Base-by-base conservation (phyloP, 2,888 invertebrate species). In the Yponomeuta evonymella region DNA sequence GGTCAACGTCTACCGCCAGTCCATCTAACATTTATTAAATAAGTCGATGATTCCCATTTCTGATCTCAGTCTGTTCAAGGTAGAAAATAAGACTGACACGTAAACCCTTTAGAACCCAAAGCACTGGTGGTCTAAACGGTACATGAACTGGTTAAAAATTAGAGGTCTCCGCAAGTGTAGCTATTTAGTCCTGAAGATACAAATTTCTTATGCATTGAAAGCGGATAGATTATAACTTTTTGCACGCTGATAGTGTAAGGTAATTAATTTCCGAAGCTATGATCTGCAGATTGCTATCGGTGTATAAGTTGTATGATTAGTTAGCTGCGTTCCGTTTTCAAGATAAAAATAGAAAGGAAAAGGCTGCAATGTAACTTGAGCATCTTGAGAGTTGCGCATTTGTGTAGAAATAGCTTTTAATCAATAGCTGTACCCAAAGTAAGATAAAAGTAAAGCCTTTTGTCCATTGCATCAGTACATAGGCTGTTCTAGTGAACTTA, bases 221-320 rank as follows among this genome's bases (percentile, higher is more conserved):
- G 48, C 51, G 29, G 68, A 68, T 48, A 68, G 68, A 48, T 68
- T 48, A 43, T 36, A 67, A 33, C 33, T 67, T 67, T 67, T 67
- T 67, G 67, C 43, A 65, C 12, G 43, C 51, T 15, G 51, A 58
- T 58, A 58, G 51, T n/a, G 36, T n/a, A 43, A 36, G 43, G 67
- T 43, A 36, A 36, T 68, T 51, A 68, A 68, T 68, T 68, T 23
- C 48, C 51, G 15, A 29, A 23, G 68, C n/a, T 51, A 23, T 68
- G 48, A 51, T 51, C 43, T 15, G 4, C 6, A 68, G 68, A 68
- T 48, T n/a, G 15, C 30, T 12, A 67, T 67, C 67, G 33, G 5
- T 33, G 29, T 43, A 36, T 36, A 43, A 67, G 10, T 36, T 33
- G 29, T 43, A 36, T 36, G 67, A 67, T 67, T 36, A 67, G 36